Evolutionary conservation across 1,140 invertebrate genomes (phyloP).

Genomic region (Lanistes nyassanus): DNA sequence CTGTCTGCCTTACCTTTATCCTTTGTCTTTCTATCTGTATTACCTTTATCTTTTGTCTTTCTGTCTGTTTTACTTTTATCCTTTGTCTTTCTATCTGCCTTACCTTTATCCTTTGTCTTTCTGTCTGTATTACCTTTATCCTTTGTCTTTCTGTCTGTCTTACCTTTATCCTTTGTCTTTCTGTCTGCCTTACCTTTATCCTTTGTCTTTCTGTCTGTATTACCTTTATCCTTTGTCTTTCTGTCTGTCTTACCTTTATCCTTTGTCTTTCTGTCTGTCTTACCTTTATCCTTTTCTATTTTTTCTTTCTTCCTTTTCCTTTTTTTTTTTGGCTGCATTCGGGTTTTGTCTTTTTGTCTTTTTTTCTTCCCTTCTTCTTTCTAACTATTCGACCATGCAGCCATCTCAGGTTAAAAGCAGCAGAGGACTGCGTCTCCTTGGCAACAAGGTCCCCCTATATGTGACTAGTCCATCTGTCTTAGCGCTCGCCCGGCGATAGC

Average conservation of each 20-base stretch:
- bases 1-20: not conserved
- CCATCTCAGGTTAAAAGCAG: not conserved
- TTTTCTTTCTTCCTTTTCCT: slow-evolving; percentile 3
- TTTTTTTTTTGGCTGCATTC: not conserved
- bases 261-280: not conserved
- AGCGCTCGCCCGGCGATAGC: too few relatives aligned
- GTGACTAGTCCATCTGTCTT: too few relatives aligned
- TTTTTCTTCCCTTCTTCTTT: not conserved
- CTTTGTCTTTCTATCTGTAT: not conserved
- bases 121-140: not conserved
- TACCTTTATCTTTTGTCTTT: not conserved
- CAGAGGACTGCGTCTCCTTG: not conserved
- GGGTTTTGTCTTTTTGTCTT: not conserved
- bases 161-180: too few relatives aligned
- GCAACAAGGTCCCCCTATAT: not conserved
- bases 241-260: too few relatives aligned
- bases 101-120: not conserved
- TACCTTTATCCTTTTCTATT: not conserved
- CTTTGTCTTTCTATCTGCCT: not conserved
- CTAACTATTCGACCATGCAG: not conserved
- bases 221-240: too few relatives aligned
- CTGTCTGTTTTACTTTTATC: not conserved
- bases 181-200: too few relatives aligned
- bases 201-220: too few relatives aligned
- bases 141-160: slow-evolving; percentile 4